These are phyloP conservation scores for Pristis pectinata DNA, from an alignment of 2,797 vertebrate species.

Conservation along the genomic window DNA sequence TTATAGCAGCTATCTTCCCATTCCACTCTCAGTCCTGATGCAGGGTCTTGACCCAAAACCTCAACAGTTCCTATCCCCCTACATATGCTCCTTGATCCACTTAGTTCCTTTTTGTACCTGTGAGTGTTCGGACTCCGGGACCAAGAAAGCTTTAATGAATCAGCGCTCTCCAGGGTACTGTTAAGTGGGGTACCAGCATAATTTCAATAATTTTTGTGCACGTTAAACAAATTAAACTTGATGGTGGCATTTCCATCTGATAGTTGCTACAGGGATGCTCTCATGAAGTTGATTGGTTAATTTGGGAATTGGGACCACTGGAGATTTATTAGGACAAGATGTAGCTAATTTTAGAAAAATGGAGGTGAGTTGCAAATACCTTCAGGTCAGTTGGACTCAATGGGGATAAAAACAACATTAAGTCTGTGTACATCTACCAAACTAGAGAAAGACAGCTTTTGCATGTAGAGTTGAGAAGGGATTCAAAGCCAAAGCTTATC, in stretches of 20 bases:
- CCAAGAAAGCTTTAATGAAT: not conserved
- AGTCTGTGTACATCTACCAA: not conserved
- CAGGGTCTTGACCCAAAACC: too few relatives aligned
- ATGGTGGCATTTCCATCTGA: not conserved
- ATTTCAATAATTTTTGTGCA: not conserved
- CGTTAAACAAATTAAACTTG: not conserved
- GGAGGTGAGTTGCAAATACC: not conserved
- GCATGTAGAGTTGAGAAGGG: not conserved
- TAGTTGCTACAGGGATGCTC: not conserved
- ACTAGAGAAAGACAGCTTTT: not conserved
- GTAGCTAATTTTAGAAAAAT: slow-evolving; percentile 11
- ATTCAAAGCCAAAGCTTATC: not conserved
- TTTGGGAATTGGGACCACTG: not conserved
- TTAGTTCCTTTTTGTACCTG: too few relatives aligned
- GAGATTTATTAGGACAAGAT: not conserved
- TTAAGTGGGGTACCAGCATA: not conserved
- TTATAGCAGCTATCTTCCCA: too few relatives aligned
- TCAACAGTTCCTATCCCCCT: too few relatives aligned
- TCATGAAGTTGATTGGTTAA: not conserved
- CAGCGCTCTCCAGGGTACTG: not conserved
- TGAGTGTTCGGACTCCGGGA: too few relatives aligned
- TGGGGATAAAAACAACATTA: not conserved
- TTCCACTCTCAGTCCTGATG: too few relatives aligned
- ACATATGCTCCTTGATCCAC: too few relatives aligned
- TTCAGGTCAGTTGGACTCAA: not conserved